Conservation (phyloP, 2,888 invertebrate genomes). For the Pegoplata infirma region DNA sequence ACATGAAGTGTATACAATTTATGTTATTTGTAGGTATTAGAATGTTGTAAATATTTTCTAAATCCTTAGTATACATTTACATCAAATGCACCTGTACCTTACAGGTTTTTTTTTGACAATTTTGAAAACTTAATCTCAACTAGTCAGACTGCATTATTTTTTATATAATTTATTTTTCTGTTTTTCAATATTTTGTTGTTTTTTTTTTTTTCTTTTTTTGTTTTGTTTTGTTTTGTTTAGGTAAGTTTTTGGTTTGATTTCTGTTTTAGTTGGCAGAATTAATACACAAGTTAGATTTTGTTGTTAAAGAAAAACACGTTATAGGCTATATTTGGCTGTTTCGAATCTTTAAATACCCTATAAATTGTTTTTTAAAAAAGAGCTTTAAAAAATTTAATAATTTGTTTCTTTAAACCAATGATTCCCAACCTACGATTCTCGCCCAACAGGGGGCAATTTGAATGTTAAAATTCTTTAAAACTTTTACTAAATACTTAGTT, state of each 20-base stretch:
- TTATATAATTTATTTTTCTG: neutral
- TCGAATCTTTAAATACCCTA: too few relatives aligned
- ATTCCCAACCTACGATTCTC: too few relatives aligned
- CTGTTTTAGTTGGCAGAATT: slow-evolving; percentile 39
- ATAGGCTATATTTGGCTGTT: too few relatives aligned
- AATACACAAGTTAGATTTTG: slow-evolving; percentile 26
- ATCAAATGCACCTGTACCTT: slow-evolving; percentile 37
- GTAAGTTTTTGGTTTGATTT: slow-evolving; percentile 21
- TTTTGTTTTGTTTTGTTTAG: too few relatives aligned
- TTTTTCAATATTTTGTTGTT: slow-evolving; percentile 13
- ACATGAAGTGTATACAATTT: slow-evolving; percentile 25
- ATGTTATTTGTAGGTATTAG: slow-evolving; percentile 13
- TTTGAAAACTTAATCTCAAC: slow-evolving; percentile 35
- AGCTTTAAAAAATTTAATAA: too few relatives aligned
- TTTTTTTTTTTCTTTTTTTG: slow-evolving; percentile 13
- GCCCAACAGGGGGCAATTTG: too few relatives aligned
- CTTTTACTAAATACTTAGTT: too few relatives aligned
- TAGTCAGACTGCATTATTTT: slow-evolving; percentile 12
- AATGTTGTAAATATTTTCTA: neutral
- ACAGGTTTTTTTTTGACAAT: slow-evolving; percentile 2
- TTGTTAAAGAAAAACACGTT: neutral
- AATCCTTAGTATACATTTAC: slow-evolving; percentile 1
- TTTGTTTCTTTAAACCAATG: too few relatives aligned
- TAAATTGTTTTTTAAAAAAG: too few relatives aligned
- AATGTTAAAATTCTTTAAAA: too few relatives aligned